Evolutionary conservation across 1,140 invertebrate species (phyloP).

Genomic region (Lutraria rhynchaena): DNA sequence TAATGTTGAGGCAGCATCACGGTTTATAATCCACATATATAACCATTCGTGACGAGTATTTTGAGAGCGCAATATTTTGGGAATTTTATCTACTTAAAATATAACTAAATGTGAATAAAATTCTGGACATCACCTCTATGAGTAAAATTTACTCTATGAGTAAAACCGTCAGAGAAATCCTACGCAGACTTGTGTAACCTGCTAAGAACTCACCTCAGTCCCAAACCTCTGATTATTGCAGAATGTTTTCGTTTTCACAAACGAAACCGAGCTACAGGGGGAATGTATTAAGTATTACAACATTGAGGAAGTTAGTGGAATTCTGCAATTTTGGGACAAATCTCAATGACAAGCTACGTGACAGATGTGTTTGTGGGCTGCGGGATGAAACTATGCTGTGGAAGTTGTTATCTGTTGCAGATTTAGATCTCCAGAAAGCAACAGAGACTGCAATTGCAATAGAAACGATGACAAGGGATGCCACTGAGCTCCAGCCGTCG

Average conservation of each 20-base stretch:
- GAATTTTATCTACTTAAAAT: too few relatives aligned
- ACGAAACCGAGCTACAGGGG: conserved; percentile 42
- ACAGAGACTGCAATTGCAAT: conserved; percentile 53
- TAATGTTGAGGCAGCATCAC: too few relatives aligned
- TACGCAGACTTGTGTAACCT: conserved; percentile 14
- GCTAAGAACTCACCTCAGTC: conserved; percentile 31
- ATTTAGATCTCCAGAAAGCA: conserved; percentile 55
- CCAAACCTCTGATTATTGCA: conserved; percentile 61
- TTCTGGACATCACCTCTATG: too few relatives aligned
- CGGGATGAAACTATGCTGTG: conserved; percentile 54
- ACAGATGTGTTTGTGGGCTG: conserved; percentile 65
- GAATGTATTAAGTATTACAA: conserved; percentile 28
- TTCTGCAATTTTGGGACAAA: conserved; percentile 59
- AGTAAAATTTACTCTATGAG: conserved; percentile 26
- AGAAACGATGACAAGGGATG: conserved; percentile 48
- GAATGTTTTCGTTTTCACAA: conserved; percentile 65
- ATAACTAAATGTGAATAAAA: too few relatives aligned
- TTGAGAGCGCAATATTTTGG: too few relatives aligned
- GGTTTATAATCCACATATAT: too few relatives aligned
- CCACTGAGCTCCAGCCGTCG: too few relatives aligned
- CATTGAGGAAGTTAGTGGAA: conserved; percentile 51
- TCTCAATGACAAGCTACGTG: conserved; percentile 54
- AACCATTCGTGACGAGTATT: too few relatives aligned
- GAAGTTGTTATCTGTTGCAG: conserved; percentile 41
- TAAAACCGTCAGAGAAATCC: conserved; percentile 16